phyloP scores from a whole-genome alignment of 1,140 invertebrate species.

The Lepidurus arcticus region DNA sequence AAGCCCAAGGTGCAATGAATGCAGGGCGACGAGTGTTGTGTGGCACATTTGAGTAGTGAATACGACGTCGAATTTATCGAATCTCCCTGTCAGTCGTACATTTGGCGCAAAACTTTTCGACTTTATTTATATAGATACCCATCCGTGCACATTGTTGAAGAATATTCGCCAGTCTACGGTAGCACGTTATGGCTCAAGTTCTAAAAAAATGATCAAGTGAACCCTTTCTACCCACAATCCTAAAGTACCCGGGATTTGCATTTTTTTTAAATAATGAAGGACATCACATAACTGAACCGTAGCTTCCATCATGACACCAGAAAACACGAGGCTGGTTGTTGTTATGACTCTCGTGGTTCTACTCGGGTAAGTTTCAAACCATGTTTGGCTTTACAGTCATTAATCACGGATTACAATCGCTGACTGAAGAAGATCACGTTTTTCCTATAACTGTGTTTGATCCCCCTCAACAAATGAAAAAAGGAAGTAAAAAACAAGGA shows the following conservation, averaged over 20 bases:
- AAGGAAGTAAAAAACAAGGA: not conserved
- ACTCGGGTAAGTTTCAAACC: not conserved
- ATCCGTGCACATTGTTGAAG: no score
- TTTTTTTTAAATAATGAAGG: constrained; percentile 3
- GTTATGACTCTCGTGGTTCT: not conserved
- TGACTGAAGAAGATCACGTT: not conserved
- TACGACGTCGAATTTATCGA: not conserved
- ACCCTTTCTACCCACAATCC: not conserved
- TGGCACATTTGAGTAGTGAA: not conserved
- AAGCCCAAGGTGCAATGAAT: constrained; percentile 10
- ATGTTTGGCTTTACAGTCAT: not conserved
- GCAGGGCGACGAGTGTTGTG: not conserved
- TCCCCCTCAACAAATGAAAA: not conserved
- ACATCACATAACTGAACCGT: not conserved
- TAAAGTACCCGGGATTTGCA: not conserved
- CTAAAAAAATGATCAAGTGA: not conserved
- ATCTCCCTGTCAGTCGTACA: not conserved
- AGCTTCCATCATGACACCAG: not conserved
- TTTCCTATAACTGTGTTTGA: not conserved
- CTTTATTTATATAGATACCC: no score
- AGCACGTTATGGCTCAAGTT: not conserved
- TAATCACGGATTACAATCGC: not conserved
- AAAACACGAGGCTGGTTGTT: not conserved
- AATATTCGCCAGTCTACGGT: not conserved
- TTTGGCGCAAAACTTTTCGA: not conserved